Evolutionary conservation across 2,888 invertebrate species (phyloP).

Genomic region (Coleophora deauratella): DNA sequence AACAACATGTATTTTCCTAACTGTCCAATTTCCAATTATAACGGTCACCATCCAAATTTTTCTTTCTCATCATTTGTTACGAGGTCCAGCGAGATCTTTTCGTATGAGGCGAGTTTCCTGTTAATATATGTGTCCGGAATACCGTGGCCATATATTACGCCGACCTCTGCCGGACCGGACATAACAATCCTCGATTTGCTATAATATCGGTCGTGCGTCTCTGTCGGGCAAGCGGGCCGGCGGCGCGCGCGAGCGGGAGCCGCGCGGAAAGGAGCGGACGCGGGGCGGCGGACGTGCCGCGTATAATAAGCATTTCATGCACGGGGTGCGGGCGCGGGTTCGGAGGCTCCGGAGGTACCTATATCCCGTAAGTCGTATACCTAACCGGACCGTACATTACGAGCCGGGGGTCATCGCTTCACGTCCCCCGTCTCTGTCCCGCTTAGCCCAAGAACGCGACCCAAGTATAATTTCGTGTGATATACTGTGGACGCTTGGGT

Average conservation of each 20-base stretch:
- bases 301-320: slow-evolving; percentile 78
- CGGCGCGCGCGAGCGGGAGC: slow-evolving; percentile 49
- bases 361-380: slow-evolving; percentile 73
- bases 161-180: slow-evolving; percentile 75
- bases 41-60: slow-evolving; percentile 46
- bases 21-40: too few relatives aligned
- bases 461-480: slow-evolving; percentile 69
- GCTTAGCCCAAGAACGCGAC: slow-evolving; percentile 45
- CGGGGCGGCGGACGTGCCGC: slow-evolving; percentile 69
- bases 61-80: slow-evolving; percentile 72
- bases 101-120: slow-evolving; percentile 72
- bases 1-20: slow-evolving; percentile 66
- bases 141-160: slow-evolving; percentile 74
- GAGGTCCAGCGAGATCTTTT: slow-evolving; percentile 69
- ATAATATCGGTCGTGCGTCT: slow-evolving; percentile 69
- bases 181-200: slow-evolving; percentile 76
- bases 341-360: slow-evolving; percentile 64
- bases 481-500: slow-evolving; percentile 59
- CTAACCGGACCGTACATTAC: slow-evolving; percentile 76
- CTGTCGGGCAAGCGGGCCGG: slow-evolving; percentile 42
- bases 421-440: slow-evolving; percentile 62
- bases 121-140: slow-evolving; percentile 75
- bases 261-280: slow-evolving; percentile 50
- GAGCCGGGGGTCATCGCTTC: slow-evolving; percentile 71
- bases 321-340: slow-evolving; percentile 64